Evolutionary conservation across 2,888 invertebrate genomes (phyloP).

Genomic region (Acleris emargana): DNA sequence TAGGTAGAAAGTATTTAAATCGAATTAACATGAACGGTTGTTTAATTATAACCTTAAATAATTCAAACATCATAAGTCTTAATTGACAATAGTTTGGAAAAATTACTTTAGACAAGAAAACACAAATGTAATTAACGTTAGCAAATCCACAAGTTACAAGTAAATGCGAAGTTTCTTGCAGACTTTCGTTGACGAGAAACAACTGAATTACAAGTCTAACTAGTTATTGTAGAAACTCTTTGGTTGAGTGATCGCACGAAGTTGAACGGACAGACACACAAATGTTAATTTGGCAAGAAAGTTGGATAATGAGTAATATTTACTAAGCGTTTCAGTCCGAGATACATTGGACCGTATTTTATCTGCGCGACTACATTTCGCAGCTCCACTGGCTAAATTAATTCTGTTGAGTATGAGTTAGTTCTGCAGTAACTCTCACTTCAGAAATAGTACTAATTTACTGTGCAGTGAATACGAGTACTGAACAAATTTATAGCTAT

Average conservation of each 20-base stretch:
- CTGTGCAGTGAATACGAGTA: too few relatives aligned
- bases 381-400: constrained; percentile 14
- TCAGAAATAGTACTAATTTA: neutral
- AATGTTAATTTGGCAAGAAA: constrained; percentile 10
- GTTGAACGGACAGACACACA: constrained; percentile 18
- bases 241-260: constrained; percentile 1
- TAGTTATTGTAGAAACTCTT: constrained; percentile 16
- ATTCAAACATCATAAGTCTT: too few relatives aligned
- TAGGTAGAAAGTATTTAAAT: too few relatives aligned
- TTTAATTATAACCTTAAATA: too few relatives aligned
- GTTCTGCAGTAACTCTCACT: neutral
- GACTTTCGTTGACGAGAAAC: neutral
- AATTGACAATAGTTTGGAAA: too few relatives aligned
- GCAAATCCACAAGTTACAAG: too few relatives aligned
- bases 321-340: constrained; percentile 1
- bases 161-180: too few relatives aligned
- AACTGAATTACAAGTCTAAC: constrained; percentile 6
- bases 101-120: too few relatives aligned
- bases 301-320: neutral
- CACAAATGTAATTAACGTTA: neutral
- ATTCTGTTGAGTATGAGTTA: constrained; percentile 9
- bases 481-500: too few relatives aligned
- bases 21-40: too few relatives aligned
- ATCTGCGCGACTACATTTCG: constrained; percentile 21
- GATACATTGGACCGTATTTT: constrained; percentile 23